A percentile compares a stretch with the other conserved stretches of the same genome.
Evolutionary conservation across 2,797 vertebrate genomes (phyloP).

Genomic region (Orestias chungarensis): DNA sequence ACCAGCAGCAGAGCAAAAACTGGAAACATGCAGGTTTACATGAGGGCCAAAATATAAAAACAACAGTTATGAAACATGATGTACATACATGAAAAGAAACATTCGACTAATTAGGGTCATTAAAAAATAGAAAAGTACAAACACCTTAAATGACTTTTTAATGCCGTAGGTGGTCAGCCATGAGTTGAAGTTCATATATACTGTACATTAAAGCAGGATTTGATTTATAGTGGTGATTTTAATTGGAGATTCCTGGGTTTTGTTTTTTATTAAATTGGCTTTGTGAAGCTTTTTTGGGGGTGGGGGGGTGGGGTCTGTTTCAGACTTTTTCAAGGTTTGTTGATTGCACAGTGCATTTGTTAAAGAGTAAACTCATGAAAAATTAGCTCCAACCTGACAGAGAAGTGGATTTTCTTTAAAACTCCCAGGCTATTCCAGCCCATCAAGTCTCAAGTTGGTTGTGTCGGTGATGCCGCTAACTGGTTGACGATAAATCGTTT

Average conservation of each 20-base stretch:
- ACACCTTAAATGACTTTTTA: background rate
- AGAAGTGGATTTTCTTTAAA: background rate
- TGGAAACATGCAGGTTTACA: background rate
- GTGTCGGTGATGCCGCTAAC: background rate
- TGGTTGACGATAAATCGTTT: background rate
- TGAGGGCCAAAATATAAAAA: background rate
- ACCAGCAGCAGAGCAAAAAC: background rate
- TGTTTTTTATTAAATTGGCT: background rate
- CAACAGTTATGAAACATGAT: background rate
- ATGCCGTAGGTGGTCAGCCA: background rate
- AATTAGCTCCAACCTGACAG: background rate
- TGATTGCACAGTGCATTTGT: background rate
- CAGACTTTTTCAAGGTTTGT: constrained; percentile 5
- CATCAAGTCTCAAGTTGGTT: background rate
- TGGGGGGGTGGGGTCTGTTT: too few species aligned
- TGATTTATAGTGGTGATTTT: background rate
- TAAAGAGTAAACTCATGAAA: background rate
- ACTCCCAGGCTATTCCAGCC: background rate
- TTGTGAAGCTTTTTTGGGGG: too few species aligned
- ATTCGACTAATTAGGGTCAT: too few species aligned
- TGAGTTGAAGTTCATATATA: background rate
- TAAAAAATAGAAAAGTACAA: too few species aligned
- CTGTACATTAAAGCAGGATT: background rate
- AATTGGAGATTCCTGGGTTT: background rate
- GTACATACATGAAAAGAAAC: background rate